A percentile compares a stretch with the other conserved stretches of the same genome.
phyloP scores from a whole-genome alignment of 1,140 invertebrate species.

The Lepeophtheirus salmonis region DNA sequence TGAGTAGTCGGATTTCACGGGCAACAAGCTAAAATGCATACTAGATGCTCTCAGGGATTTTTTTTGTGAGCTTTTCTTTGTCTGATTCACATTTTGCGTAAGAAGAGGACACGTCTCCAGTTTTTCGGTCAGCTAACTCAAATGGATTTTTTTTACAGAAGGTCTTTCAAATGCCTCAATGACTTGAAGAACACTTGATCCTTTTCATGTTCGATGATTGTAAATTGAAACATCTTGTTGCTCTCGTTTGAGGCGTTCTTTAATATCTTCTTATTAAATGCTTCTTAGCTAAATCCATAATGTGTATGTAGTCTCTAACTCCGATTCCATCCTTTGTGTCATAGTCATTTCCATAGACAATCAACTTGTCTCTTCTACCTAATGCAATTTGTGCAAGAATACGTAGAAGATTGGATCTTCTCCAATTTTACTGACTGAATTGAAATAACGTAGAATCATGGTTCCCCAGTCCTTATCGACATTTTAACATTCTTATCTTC shows the following conservation, averaged over 20 bases:
- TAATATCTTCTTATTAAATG: conserved; percentile 19
- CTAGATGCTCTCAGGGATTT: too few relatives aligned
- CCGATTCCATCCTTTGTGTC: conserved; percentile 86
- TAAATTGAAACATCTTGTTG: conserved; percentile 55
- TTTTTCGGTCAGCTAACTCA: conserved; percentile 47
- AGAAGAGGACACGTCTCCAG: conserved; percentile 67
- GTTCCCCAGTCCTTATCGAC: conserved; percentile 43
- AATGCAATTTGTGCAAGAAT: conserved; percentile 83
- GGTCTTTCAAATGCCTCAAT: conserved; percentile 48
- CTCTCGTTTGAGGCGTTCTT: conserved; percentile 18
- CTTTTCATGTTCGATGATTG: conserved; percentile 85
- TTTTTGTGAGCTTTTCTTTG: conserved; percentile 47
- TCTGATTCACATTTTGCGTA: conserved; percentile 65
- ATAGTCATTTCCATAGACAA: conserved; percentile 83
- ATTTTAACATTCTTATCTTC: conserved; percentile 60
- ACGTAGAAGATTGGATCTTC: conserved; percentile 98
- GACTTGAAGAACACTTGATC: conserved; percentile 14
- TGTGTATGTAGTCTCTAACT: conserved; percentile 94
- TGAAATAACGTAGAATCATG: conserved; percentile 85
- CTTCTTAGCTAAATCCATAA: conserved; percentile 62
- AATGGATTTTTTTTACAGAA: conserved; percentile 45
- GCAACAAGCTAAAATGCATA: too few relatives aligned
- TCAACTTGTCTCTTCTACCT: conserved; percentile 52
- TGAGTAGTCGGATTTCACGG: too few relatives aligned
- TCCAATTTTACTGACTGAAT: conserved; percentile 88